Evolutionary conservation across 2,797 vertebrate genomes (phyloP), one percentile per base, ranked within the genome.

Genomic region (Hephaestus fuliginosus): DNA sequence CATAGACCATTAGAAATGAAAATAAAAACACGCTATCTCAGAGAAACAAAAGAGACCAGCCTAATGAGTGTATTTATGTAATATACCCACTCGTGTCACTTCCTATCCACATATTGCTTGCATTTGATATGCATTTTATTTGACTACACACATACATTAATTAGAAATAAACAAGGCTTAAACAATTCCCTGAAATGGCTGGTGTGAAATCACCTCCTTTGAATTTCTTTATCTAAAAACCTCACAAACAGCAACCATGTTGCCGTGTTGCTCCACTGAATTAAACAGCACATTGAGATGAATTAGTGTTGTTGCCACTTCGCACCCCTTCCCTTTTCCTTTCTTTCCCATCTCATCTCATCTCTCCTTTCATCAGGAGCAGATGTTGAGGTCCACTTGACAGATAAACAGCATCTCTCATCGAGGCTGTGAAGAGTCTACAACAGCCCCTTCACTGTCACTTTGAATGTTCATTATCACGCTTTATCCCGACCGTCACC

Each of bases 321-420:
- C 46, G 11, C 71, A 78, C 68, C 46, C 64, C 48, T 74, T 76
- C 62, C n/a, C 53, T 49, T 25, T 51, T 22, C 57, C 25, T 75
- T 79, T 85, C 70, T 67, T 48, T 76, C 49, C 60, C 60, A 78
- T 87, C 74, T 75, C 80, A 60, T 89, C 88, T 86, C 76, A 77
- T 89, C 79, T 69, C 57, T 65, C 68, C 82, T 90, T 91, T 92
- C 85, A 90, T 91, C 85, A 61, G 69, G 70, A 91, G 81, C 92
- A 92, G 89, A 93, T 90, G 91, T 83, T 88, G 84, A 90, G 86
- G 90, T 92, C 88, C 85, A 90, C 89, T 92, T 87, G 87, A 86
- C 88, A 85, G 88, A 88, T 88, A 86, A 92, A 88, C 80, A 85
- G 81, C 79, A 73, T 88, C 80, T 86, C 86, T 86, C 80, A 75